phyloP scores from a whole-genome alignment of 1,140 invertebrate genomes.

The Cepaea nemoralis region DNA sequence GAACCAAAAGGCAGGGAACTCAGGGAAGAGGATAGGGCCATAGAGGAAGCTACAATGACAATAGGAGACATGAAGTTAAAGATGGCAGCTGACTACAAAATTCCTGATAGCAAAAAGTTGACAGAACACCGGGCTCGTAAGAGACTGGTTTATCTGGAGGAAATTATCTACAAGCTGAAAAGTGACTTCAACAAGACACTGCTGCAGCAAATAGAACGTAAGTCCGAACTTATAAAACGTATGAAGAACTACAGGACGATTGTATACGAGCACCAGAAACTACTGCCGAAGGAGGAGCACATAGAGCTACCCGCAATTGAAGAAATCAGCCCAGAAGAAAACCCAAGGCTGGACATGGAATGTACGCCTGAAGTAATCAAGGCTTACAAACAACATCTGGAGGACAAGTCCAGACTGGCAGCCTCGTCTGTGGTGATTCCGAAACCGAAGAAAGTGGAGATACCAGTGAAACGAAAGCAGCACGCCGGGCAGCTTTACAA shows the following conservation, averaged over 20 bases:
- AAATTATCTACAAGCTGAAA: conserved; percentile 23
- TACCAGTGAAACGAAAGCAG: not conserved
- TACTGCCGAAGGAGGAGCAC: not conserved
- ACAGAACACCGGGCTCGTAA: conserved; percentile 24
- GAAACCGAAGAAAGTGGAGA: not conserved
- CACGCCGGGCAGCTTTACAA: not conserved
- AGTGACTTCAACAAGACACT: conserved; percentile 23
- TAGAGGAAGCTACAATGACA: conserved; percentile 3
- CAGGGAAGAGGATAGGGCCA: conserved; percentile 35
- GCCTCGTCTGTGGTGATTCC: not conserved
- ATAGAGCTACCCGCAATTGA: conserved; percentile 8
- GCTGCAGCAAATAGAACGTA: not conserved
- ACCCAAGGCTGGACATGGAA: conserved; percentile 2
- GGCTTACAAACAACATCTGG: conserved; percentile 5
- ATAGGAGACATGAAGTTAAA: conserved; percentile 41
- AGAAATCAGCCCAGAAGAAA: conserved; percentile 5
- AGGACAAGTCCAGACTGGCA: conserved; percentile 2
- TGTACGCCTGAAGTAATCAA: conserved; percentile 24
- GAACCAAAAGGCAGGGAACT: conserved; percentile 29
- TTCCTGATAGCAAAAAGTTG: conserved; percentile 24
- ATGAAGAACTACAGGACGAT: conserved; percentile 6
- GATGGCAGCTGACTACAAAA: conserved; percentile 28
- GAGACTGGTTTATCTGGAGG: conserved; percentile 20
- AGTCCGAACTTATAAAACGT: not conserved
- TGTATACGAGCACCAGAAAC: not conserved